These are phyloP conservation scores for Pandemis cinnamomeana DNA, from an alignment of 2,888 invertebrate species.

Conservation along the genomic window DNA sequence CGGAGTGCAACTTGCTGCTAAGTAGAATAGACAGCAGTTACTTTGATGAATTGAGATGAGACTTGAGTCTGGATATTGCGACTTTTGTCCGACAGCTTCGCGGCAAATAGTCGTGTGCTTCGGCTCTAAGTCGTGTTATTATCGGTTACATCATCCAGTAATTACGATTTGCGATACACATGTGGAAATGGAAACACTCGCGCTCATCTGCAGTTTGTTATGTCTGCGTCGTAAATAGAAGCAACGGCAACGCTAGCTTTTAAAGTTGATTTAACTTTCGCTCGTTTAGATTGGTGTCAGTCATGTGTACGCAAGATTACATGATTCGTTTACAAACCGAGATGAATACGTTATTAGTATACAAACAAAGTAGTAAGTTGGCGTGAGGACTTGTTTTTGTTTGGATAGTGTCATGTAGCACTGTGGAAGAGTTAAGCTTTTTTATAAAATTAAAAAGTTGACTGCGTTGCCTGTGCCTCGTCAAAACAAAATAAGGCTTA, in stretches of 20 bases:
- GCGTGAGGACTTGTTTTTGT: neutral
- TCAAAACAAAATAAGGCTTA: too few relatives aligned
- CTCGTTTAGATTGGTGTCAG: conserved; percentile 18
- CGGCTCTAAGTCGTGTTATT: conserved; percentile 5
- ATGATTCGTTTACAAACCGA: neutral
- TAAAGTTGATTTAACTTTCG: conserved; percentile 14
- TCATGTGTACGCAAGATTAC: conserved; percentile 2
- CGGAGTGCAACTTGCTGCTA: neutral
- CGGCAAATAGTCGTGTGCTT: conserved; percentile 4
- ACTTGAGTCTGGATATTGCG: neutral
- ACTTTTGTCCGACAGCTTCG: neutral
- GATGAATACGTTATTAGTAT: neutral
- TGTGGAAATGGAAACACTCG: conserved; percentile 32
- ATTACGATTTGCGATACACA: conserved; percentile 28
- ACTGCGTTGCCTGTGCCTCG: too few relatives aligned
- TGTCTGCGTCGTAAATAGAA: conserved; percentile 14
- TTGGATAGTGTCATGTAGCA: neutral
- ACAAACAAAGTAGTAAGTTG: neutral
- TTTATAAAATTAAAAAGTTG: too few relatives aligned
- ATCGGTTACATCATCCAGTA: conserved; percentile 25
- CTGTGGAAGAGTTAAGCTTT: neutral
- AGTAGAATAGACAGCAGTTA: neutral
- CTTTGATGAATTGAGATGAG: too few relatives aligned
- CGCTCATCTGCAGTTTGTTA: conserved; percentile 19
- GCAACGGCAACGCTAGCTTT: neutral